Conservation (phyloP, 2,113 vertebrate species). For the Gavia stellata region DNA sequence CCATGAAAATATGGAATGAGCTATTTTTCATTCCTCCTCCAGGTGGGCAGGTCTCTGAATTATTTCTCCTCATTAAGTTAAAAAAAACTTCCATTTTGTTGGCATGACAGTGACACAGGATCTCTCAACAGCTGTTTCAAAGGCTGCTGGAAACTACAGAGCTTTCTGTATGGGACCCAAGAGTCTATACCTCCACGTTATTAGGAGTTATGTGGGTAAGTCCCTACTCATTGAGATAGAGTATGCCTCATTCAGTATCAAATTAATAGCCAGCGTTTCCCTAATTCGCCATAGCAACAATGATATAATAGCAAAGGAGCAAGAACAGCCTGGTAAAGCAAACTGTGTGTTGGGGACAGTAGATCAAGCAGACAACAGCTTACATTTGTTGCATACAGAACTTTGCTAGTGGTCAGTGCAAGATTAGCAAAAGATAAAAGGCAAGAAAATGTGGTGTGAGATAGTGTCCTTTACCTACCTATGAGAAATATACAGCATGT, state of each 20-base stretch:
- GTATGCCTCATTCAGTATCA: neutral
- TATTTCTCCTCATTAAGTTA: slow-evolving; percentile 66
- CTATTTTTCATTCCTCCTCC: slow-evolving; percentile 49
- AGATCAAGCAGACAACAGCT: neutral
- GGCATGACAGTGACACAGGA: slow-evolving; percentile 52
- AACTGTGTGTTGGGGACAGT: neutral
- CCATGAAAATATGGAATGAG: neutral
- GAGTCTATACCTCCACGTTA: neutral
- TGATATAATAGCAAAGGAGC: neutral
- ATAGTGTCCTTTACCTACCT: neutral
- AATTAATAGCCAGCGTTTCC: slow-evolving; percentile 11
- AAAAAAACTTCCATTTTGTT: slow-evolving; percentile 43
- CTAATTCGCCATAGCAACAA: slow-evolving; percentile 41
- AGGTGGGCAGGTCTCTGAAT: slow-evolving; percentile 51
- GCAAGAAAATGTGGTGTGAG: neutral
- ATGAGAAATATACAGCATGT: neutral
- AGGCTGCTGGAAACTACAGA: slow-evolving; percentile 37
- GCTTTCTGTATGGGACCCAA: neutral
- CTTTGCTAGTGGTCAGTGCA: neutral
- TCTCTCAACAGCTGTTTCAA: slow-evolving; percentile 41
- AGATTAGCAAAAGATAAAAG: neutral
- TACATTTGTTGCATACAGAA: neutral
- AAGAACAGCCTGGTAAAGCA: neutral
- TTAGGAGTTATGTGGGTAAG: neutral
- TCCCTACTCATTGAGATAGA: neutral